These are phyloP conservation scores for Conistra vaccinii DNA, from an alignment of 2,888 invertebrate genomes.

Conservation along the genomic window DNA sequence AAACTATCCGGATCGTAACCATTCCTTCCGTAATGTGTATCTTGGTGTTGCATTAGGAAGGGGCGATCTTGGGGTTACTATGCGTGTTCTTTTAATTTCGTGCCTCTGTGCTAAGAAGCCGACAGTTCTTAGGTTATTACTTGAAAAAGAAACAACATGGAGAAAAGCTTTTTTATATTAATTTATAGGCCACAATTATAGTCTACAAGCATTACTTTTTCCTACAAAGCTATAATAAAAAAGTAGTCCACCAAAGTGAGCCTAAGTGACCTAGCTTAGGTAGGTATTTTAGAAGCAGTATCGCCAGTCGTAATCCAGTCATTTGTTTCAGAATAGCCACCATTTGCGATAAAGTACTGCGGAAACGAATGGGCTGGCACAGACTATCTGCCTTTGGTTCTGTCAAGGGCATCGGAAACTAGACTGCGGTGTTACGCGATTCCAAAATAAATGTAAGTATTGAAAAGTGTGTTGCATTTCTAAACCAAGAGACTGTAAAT, in stretches of 20 bases:
- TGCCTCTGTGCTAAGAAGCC: background rate
- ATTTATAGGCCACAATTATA: background rate
- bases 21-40: slow-evolving; percentile 47
- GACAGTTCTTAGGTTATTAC: background rate
- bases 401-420: slow-evolving; percentile 13
- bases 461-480: background rate
- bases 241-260: background rate
- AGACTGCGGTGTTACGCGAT: slow-evolving; percentile 1
- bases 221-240: background rate
- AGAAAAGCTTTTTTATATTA: background rate
- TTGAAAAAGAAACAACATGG: background rate
- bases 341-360: slow-evolving; percentile 49
- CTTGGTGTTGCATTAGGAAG: slow-evolving; percentile 58
- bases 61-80: slow-evolving; percentile 24
- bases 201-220: background rate
- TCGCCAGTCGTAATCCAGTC: slow-evolving; percentile 32
- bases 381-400: slow-evolving; percentile 18
- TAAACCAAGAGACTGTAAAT: background rate
- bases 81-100: slow-evolving; percentile 33
- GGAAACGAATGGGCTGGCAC: slow-evolving; percentile 21
- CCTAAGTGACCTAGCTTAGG: slow-evolving; percentile 14
- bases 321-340: slow-evolving; percentile 46
- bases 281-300: slow-evolving; percentile 22
- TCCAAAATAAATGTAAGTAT: background rate
- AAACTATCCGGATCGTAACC: slow-evolving; percentile 43